A percentile compares a stretch with the other conserved stretches of the same genome.
Conservation (phyloP, 2,797 vertebrate genomes). For the Lophius americanus region DNA sequence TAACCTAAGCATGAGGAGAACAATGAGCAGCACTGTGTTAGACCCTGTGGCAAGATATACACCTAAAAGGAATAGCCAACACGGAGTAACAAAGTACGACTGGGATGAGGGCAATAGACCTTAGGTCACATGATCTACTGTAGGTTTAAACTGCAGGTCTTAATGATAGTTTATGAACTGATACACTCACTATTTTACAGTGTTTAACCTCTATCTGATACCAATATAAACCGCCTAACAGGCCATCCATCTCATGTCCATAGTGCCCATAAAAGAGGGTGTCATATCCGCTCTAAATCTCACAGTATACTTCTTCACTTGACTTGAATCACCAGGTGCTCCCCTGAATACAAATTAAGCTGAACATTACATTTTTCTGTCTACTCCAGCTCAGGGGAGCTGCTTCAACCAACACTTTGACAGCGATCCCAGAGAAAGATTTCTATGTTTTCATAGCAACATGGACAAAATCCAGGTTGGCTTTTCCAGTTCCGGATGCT, state of each 20-base stretch:
- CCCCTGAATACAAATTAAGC: slow-evolving; percentile 29
- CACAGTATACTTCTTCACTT: neutral
- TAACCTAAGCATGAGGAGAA: slow-evolving; percentile 27
- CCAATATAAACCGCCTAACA: neutral
- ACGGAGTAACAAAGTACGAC: slow-evolving; percentile 21
- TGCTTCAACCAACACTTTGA: slow-evolving; percentile 35
- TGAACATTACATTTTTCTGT: slow-evolving; percentile 38
- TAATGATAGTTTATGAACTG: slow-evolving; percentile 6
- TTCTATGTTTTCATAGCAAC: slow-evolving; percentile 32
- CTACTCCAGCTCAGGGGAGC: slow-evolving; percentile 27
- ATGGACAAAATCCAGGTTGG: neutral
- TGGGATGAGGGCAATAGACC: slow-evolving; percentile 23
- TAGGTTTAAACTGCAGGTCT: slow-evolving; percentile 3
- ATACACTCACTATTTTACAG: slow-evolving; percentile 1
- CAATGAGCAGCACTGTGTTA: slow-evolving; percentile 56
- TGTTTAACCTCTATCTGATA: slow-evolving; percentile 8
- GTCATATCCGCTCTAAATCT: neutral
- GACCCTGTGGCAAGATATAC: slow-evolving; percentile 46
- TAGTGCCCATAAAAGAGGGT: slow-evolving; percentile 5
- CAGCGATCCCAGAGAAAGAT: slow-evolving; percentile 37
- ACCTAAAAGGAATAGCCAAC: slow-evolving; percentile 50
- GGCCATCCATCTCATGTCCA: neutral
- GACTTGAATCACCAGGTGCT: slow-evolving; percentile 2
- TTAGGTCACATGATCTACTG: neutral
- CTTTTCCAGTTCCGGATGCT: slow-evolving; percentile 11